phyloP scores from a whole-genome alignment of 2,797 vertebrate species.

The Parambassis ranga region DNA sequence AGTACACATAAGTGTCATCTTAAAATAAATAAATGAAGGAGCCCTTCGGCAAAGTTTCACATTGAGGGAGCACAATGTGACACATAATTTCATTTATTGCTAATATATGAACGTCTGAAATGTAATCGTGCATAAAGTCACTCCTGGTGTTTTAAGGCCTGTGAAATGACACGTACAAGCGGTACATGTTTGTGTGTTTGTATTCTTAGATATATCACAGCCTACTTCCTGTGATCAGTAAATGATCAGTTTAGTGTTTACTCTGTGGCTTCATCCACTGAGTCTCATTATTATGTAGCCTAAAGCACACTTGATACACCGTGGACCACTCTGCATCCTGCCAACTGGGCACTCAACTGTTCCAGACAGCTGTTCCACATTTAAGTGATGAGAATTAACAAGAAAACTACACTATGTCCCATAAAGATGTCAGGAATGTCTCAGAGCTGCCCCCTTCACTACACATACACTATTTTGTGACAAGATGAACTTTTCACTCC shows the following conservation, averaged over 20 bases:
- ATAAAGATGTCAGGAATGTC: conserved; percentile 34
- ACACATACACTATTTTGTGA: conserved; percentile 33
- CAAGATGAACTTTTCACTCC: conserved; percentile 39
- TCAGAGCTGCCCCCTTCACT: not conserved
- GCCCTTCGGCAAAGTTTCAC: not conserved
- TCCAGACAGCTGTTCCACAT: conserved; percentile 66
- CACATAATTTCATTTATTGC: too few relatives aligned
- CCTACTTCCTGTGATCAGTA: conserved; percentile 19
- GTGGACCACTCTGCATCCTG: conserved; percentile 48
- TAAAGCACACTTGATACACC: conserved; percentile 57
- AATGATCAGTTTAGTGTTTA: conserved; percentile 38
- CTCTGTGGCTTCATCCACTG: conserved; percentile 33
- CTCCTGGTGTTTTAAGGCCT: not conserved
- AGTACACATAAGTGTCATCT: not conserved
- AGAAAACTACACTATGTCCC: conserved; percentile 27
- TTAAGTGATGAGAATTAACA: conserved; percentile 47
- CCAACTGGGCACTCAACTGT: conserved; percentile 60
- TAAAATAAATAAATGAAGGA: not conserved
- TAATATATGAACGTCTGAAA: too few relatives aligned
- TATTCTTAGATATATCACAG: conserved; percentile 8
- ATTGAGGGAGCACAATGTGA: not conserved
- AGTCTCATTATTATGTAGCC: conserved; percentile 72
- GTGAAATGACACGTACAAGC: not conserved
- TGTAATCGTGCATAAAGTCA: too few relatives aligned
- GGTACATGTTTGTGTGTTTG: not conserved